Conservation (phyloP, 2,888 invertebrate species). For the Ornithoptera alexandrae region DNA sequence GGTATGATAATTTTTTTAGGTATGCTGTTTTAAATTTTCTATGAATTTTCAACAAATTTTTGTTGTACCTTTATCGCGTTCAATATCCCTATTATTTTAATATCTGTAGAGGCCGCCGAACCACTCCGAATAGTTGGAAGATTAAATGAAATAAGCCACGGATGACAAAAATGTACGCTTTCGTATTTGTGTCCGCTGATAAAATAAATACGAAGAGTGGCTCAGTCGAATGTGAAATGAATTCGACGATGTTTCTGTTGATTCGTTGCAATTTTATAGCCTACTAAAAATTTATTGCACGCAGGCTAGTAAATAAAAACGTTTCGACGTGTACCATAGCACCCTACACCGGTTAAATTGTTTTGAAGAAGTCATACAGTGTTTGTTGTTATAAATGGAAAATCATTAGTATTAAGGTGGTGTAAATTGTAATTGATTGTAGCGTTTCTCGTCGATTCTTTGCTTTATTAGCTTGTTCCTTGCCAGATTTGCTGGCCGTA, state of each 20-base stretch:
- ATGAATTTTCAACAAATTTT: too few species aligned
- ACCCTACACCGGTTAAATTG: not conserved
- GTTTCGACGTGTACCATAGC: not conserved
- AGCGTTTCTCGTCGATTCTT: too few species aligned
- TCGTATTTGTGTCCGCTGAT: constrained; percentile 22
- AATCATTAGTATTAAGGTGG: too few species aligned
- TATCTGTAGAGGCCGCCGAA: not conserved
- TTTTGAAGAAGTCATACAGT: not conserved
- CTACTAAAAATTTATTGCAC: constrained; percentile 21
- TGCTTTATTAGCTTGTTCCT: too few species aligned
- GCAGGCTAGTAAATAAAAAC: constrained; percentile 14
- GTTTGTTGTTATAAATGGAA: not conserved
- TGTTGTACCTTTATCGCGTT: too few species aligned
- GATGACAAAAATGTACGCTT: constrained; percentile 19
- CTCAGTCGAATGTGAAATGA: constrained; percentile 28
- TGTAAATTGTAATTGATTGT: too few species aligned
- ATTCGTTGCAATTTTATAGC: constrained; percentile 27
- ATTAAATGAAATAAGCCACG: constrained; percentile 12
- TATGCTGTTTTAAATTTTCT: too few species aligned
- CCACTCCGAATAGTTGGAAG: not conserved
- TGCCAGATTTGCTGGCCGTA: too few species aligned
- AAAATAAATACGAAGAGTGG: constrained; percentile 23
- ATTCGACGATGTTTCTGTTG: constrained; percentile 27
- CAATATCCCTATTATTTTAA: not conserved
- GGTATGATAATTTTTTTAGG: too few species aligned